phyloP scores from a whole-genome alignment of 2,888 invertebrate species.

The Cactoblastis cactorum region DNA sequence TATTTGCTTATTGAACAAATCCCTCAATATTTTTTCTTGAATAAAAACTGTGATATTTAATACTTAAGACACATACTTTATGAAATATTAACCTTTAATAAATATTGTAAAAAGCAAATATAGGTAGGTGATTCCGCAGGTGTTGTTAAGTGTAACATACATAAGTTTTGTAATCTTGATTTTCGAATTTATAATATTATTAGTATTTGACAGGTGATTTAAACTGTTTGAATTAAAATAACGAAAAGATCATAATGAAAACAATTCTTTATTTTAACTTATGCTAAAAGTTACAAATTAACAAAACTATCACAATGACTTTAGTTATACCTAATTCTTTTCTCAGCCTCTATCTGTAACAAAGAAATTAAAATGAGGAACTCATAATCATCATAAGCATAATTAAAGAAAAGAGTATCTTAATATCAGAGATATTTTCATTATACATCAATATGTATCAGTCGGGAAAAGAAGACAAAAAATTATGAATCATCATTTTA shows the following conservation, averaged over 20 bases:
- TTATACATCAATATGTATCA: slow-evolving; percentile 58
- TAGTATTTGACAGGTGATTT: background rate
- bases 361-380: slow-evolving; percentile 14
- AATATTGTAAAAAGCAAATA: no score
- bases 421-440: slow-evolving; percentile 27
- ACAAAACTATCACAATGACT: slow-evolving; percentile 1
- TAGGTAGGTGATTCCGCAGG: no score
- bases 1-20: no score
- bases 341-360: slow-evolving; percentile 30
- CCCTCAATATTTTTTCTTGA: no score
- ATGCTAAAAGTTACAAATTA: background rate
- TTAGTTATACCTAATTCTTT: slow-evolving; percentile 13
- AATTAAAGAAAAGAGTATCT: slow-evolving; percentile 12
- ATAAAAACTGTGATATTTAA: no score
- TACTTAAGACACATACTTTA: no score
- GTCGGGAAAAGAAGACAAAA: slow-evolving; percentile 77
- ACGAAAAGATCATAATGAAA: slow-evolving; percentile 24
- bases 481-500: slow-evolving; percentile 42
- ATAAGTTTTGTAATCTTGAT: no score
- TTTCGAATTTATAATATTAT: no score
- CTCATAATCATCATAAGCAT: background rate
- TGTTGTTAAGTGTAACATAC: no score
- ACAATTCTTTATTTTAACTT: background rate
- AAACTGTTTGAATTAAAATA: background rate
- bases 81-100: no score